Percentiles rank a stretch among this genome's conserved stretches.
Evolutionary conservation across 1,140 invertebrate genomes (phyloP).

Genomic region (Atta cephalotes): DNA sequence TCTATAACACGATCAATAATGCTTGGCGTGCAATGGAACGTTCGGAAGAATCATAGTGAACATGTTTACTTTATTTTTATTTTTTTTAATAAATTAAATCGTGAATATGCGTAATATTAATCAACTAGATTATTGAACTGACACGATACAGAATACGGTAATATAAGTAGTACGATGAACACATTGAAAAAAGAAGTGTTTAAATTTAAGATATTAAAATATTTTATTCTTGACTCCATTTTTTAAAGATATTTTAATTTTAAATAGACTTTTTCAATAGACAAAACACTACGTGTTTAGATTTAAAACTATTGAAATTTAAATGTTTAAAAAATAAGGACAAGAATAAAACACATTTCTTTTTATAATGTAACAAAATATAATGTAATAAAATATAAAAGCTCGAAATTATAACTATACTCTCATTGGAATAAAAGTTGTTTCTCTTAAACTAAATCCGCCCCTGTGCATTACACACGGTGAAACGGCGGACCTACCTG

Average conservation of each 20-base stretch:
- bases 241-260: too few relatives aligned
- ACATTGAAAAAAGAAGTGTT: too few relatives aligned
- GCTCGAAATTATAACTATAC: background rate
- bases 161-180: background rate
- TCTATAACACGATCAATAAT: background rate
- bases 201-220: too few relatives aligned
- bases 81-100: constrained; percentile 14
- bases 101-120: background rate
- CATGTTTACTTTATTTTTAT: background rate
- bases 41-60: background rate
- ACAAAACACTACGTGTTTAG: too few relatives aligned
- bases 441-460: constrained; percentile 60
- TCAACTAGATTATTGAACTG: background rate
- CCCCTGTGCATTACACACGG: constrained; percentile 50
- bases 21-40: background rate
- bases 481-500: constrained; percentile 77
- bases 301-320: too few relatives aligned
- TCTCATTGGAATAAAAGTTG: constrained; percentile 11
- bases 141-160: background rate
- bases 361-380: background rate
- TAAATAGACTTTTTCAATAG: too few relatives aligned
- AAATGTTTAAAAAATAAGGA: too few relatives aligned
- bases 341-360: too few relatives aligned
- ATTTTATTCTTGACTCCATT: too few relatives aligned
- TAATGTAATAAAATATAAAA: background rate